Base-by-base conservation (phyloP, 2,888 invertebrate genomes). In the Agrotis ipsilon region DNA sequence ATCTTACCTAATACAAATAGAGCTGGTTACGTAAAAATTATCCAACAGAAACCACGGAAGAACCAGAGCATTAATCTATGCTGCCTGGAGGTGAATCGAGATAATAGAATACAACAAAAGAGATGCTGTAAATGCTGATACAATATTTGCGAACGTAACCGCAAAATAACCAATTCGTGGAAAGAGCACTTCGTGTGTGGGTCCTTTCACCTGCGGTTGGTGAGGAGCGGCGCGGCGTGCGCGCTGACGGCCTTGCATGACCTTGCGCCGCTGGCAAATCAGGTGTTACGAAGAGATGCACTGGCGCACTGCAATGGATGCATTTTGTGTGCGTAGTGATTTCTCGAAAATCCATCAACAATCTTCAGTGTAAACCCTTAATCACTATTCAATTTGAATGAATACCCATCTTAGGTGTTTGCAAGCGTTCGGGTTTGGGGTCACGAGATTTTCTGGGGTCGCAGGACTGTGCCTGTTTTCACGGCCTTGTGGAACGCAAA, bases 171-270 rank as follows among this genome's bases (percentile, higher is more conserved):
- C 19, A 65, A 59, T 70, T 75, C 54, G 70, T 54, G 62, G 70
- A 78, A 81, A 73, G 59, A 62, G 51, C 45, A 45, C 39, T 46
- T 45, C 45, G 52, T 39, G 58, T 55, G 46, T 58, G 48, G 45
- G 48, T 68, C 79, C 82, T 82, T 83, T 82, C 75, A 80, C 80
- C 60, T 60, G 69, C 61, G 54, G 59, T 46, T 55, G 57, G 63
- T 14, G 48, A 32, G 51, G 46, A 58, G 58, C 57, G 32, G 55
- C 48, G 59, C 57, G 52, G 55, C 51, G 68, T 45, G 61, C 62
- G 66, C 71, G 76, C 64, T 24, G 46, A 24, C 73, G 78, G 83
- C 84, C 84, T 85, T 83, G 80, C 57, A 51, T 61, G 85, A 78
- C 84, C 85, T 84, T 83, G 84, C 32, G 49, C 27, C 62, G 48